These are phyloP conservation scores for Sclerodermus sp. DNA, from an alignment of 2,888 invertebrate species.

Conservation along the genomic window DNA sequence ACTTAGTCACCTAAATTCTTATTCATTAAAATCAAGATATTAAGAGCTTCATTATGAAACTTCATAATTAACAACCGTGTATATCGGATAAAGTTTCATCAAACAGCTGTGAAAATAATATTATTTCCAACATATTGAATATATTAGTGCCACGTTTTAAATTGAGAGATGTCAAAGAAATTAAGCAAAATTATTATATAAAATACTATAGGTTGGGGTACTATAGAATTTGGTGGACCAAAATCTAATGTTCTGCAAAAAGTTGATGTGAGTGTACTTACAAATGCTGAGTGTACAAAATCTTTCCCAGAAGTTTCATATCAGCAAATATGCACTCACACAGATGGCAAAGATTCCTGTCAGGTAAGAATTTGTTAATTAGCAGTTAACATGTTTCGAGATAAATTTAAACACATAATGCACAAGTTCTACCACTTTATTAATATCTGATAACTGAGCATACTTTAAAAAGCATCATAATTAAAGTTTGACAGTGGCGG, in stretches of 20 bases:
- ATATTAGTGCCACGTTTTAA: not conserved
- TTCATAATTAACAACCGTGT: too few relatives aligned
- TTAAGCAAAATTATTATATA: not conserved
- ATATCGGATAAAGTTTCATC: too few relatives aligned
- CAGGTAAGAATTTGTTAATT: slow-evolving; percentile 63
- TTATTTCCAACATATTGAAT: too few relatives aligned
- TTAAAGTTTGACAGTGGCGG: slow-evolving; percentile 60
- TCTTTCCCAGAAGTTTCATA: slow-evolving; percentile 23
- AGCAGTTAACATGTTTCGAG: too few relatives aligned
- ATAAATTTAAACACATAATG: too few relatives aligned
- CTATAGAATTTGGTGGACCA: slow-evolving; percentile 59
- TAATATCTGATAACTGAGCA: too few relatives aligned
- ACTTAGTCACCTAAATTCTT: too few relatives aligned
- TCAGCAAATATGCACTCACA: slow-evolving; percentile 60
- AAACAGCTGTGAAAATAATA: too few relatives aligned
- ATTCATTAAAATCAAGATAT: too few relatives aligned
- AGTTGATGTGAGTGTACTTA: slow-evolving; percentile 61
- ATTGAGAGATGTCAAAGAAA: not conserved
- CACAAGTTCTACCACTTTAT: too few relatives aligned
- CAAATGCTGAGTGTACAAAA: slow-evolving; percentile 56
- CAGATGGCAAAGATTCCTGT: slow-evolving; percentile 63
- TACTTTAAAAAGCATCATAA: too few relatives aligned
- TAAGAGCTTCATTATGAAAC: too few relatives aligned
- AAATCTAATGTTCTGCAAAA: slow-evolving; percentile 60
- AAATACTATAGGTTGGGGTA: slow-evolving; percentile 65